Conservation (phyloP, 2,113 vertebrate species). For the Smithornis capensis region DNA sequence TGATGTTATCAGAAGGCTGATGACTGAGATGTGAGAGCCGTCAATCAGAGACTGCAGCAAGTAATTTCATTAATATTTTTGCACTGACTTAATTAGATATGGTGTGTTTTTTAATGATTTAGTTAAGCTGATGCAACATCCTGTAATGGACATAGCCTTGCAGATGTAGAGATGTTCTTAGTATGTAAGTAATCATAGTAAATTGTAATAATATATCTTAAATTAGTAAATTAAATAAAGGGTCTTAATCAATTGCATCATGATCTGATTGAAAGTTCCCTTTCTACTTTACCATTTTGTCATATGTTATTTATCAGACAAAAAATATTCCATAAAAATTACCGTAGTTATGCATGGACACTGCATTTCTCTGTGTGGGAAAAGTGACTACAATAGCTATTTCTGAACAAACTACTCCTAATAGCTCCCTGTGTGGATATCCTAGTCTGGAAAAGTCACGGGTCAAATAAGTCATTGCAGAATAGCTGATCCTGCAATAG, state of each 20-base stretch:
- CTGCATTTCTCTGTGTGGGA: background rate
- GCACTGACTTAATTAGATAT: background rate
- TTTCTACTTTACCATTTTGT: background rate
- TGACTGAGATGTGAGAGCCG: background rate
- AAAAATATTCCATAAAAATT: background rate
- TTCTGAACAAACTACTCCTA: background rate
- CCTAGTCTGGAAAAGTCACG: background rate
- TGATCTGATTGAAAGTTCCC: background rate
- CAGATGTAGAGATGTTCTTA: background rate
- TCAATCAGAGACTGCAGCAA: background rate
- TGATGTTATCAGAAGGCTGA: background rate
- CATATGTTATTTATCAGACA: background rate
- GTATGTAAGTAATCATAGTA: background rate
- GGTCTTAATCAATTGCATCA: background rate
- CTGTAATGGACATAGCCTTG: background rate
- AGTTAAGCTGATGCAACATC: constrained; percentile 39
- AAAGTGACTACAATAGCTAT: background rate
- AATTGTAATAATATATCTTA: background rate
- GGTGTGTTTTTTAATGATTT: background rate
- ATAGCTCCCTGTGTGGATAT: constrained; percentile 20
- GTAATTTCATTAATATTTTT: constrained; percentile 1
- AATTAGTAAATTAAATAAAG: constrained; percentile 8
- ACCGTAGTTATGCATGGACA: background rate
- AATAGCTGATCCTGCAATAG: constrained; percentile 35
- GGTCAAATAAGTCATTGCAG: constrained; percentile 5